Evolutionary conservation across 2,797 vertebrate genomes (phyloP).

Genomic region (Ctenopoma kingsleyae): DNA sequence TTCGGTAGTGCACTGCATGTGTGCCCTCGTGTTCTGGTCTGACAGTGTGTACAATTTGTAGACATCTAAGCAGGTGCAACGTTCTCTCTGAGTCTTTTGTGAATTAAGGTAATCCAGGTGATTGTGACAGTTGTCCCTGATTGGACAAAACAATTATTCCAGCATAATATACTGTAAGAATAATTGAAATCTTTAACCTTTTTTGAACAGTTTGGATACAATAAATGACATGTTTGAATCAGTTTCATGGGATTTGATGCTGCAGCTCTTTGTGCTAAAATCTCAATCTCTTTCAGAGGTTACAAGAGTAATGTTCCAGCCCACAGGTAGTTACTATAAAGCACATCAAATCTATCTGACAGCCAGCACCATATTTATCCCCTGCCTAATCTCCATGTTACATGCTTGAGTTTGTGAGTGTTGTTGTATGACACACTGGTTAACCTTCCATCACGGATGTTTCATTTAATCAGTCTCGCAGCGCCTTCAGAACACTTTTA

Average conservation of each 20-base stretch:
- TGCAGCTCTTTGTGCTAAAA: background rate
- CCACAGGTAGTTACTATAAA: background rate
- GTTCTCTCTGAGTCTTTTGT: background rate
- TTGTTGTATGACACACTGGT: slow-evolving; percentile 26
- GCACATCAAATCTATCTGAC: slow-evolving; percentile 26
- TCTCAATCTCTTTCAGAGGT: background rate
- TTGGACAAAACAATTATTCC: too few species aligned
- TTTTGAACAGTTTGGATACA: slow-evolving; percentile 4
- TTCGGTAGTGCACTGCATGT: background rate
- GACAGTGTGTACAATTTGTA: background rate
- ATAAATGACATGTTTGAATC: slow-evolving; percentile 5
- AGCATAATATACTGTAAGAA: too few species aligned
- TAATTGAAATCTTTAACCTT: background rate
- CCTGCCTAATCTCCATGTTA: slow-evolving; percentile 12
- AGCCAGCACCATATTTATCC: slow-evolving; percentile 26
- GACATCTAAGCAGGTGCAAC: background rate
- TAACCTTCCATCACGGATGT: slow-evolving; percentile 40
- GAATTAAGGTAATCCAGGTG: too few species aligned
- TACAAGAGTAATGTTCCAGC: background rate
- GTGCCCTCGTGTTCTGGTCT: background rate
- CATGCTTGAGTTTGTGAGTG: slow-evolving; percentile 18
- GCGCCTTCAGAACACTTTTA: slow-evolving; percentile 11
- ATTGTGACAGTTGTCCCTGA: too few species aligned
- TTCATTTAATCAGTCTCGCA: slow-evolving; percentile 54
- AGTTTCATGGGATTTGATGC: background rate